Percentiles rank a stretch among this genome's conserved stretches.
Conservation (phyloP, 2,113 vertebrate genomes). For the Dromaius novaehollandiae region DNA sequence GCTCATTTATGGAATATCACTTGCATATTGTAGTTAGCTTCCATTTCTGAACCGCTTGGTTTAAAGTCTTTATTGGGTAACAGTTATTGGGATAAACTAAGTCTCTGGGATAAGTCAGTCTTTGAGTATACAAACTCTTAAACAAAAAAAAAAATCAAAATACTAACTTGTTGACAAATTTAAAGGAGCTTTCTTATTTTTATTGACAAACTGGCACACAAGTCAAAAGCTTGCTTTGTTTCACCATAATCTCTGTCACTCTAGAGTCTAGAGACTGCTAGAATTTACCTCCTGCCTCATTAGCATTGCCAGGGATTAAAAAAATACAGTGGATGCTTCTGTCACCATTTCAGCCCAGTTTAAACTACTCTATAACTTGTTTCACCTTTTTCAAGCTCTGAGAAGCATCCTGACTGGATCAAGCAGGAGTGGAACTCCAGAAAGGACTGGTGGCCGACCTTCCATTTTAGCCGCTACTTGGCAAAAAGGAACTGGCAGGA, state of each 20-base stretch:
- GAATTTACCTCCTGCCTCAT: neutral
- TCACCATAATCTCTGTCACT: neutral
- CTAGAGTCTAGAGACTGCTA: neutral
- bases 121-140: neutral
- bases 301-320: neutral
- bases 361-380: neutral
- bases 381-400: slow-evolving; percentile 30
- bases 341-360: neutral
- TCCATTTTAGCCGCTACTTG: slow-evolving; percentile 87
- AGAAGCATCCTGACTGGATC: slow-evolving; percentile 65
- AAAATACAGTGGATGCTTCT: neutral
- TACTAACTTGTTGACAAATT: neutral
- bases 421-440: slow-evolving; percentile 79
- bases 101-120: neutral
- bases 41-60: neutral
- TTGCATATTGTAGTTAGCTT: neutral
- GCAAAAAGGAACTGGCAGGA: slow-evolving; percentile 77
- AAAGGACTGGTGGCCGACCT: slow-evolving; percentile 86
- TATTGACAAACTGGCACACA: neutral
- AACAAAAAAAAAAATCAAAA: neutral
- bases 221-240: slow-evolving; percentile 8
- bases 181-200: neutral
- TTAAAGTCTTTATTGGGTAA: neutral
- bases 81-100: neutral
- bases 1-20: neutral